Evolutionary conservation across 2,888 invertebrate species (phyloP), one percentile per base, ranked within the genome.

Genomic region (Aethes cnicana): DNA sequence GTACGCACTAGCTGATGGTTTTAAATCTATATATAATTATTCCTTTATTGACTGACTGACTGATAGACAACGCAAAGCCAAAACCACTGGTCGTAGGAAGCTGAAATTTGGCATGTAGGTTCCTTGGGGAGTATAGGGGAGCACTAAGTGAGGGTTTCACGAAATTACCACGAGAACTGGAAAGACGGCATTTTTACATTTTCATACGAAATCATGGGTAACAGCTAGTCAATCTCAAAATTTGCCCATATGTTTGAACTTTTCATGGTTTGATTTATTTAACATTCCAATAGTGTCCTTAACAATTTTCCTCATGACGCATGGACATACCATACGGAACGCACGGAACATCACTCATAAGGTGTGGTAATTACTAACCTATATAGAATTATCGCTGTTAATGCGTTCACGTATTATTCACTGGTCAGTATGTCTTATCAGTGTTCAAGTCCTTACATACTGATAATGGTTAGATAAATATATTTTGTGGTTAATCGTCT

Each of bases 361-460:
- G 41, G 49, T 49, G 57, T 59, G 67, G 62, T 66, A 69, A 63
- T 64, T 61, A 69, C 66, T 63, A 66, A 74, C 74, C 74, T 74
- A 69, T 77, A 80, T 81, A 73, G 58, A 66, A 74, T 75, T 79
- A 77, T 80, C 80, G 54, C 58, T 49, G 57, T 63, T 77, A 77
- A 78, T 73, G 77, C 69, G 57, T 61, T 70, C 65, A 66, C 63
- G 64, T 68, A 55, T 65, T 62, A 63, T 57, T 63, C 68, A 68
- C 68, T 73, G 46, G 43, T 41, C 26, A 53, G 28, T 26, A 16
- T 23, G 26, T 33, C 25, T 43, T 48, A 52, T 52, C 52, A n/a
- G 32, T 32, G 39, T 16, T 39, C 25, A 52, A 46, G 44, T 43
- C 32, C 32, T 12, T 48, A 16, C 17, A 20, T 14, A n/a, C 25